Percentiles rank a stretch among this genome's conserved stretches.
These are phyloP conservation scores for Pedicia rivosa DNA, from an alignment of 2,888 invertebrate species.

Conservation along the genomic window DNA sequence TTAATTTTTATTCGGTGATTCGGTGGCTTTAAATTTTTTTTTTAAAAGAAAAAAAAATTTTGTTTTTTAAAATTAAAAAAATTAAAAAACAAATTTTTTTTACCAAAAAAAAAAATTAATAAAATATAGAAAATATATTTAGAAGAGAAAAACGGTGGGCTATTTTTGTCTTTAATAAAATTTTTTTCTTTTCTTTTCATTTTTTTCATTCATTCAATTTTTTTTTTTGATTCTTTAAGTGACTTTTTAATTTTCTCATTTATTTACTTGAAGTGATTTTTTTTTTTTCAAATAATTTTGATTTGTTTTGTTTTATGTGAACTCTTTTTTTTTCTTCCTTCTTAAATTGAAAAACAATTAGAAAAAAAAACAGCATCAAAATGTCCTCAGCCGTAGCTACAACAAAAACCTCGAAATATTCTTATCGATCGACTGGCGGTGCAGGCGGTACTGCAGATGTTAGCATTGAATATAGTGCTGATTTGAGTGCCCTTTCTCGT, in stretches of 20 bases:
- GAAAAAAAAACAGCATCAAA: slow-evolving; percentile 24
- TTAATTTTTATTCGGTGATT: slow-evolving; percentile 11
- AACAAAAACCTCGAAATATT: slow-evolving; percentile 85
- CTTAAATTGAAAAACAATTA: too few relatives aligned
- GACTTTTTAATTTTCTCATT: too few relatives aligned
- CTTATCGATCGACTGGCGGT: slow-evolving; percentile 76
- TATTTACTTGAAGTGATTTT: too few relatives aligned
- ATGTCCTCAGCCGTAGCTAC: slow-evolving; percentile 59
- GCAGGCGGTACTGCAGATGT: slow-evolving; percentile 73
- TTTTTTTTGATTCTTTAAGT: too few relatives aligned
- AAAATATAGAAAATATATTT: not conserved
- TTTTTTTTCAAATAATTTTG: too few relatives aligned
- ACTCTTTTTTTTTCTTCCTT: not conserved
- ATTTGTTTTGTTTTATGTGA: not conserved
- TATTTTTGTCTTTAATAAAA: too few relatives aligned
- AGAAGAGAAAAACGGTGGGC: not conserved
- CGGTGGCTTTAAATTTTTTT: slow-evolving; percentile 21
- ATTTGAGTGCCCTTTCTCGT: slow-evolving; percentile 85
- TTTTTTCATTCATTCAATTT: too few relatives aligned
- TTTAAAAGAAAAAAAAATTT: slow-evolving; percentile 8
- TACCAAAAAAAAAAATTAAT: slow-evolving; percentile 1
- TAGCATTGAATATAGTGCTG: slow-evolving; percentile 89
- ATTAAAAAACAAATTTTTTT: slow-evolving; percentile 2
- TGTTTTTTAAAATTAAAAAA: slow-evolving; percentile 2
- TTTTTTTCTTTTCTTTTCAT: too few relatives aligned